Percentiles rank a stretch among this genome's conserved stretches.
These are phyloP conservation scores for Ramphastos sulfuratus DNA, from an alignment of 2,113 vertebrate species.

Conservation along the genomic window DNA sequence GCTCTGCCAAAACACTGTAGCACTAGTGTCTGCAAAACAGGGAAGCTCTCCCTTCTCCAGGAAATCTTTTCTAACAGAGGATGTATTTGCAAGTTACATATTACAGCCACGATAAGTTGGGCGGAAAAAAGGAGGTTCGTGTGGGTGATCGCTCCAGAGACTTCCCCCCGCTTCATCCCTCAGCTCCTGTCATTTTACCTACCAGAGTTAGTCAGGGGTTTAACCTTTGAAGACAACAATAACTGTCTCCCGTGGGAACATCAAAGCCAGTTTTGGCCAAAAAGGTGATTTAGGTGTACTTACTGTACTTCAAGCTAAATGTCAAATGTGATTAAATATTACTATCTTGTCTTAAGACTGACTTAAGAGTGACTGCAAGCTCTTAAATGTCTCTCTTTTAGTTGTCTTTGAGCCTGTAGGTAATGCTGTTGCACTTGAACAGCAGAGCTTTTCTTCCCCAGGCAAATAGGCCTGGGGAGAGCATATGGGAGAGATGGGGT, in stretches of 20 bases:
- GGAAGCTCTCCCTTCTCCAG: not conserved
- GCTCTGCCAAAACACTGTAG: conserved; percentile 26
- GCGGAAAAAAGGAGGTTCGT: not conserved
- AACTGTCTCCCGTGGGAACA: conserved; percentile 45
- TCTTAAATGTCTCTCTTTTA: not conserved
- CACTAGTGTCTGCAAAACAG: not conserved
- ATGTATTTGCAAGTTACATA: not conserved
- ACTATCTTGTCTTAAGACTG: not conserved
- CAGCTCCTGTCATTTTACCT: conserved; percentile 25
- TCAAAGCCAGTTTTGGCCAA: conserved; percentile 52
- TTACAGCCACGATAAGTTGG: not conserved
- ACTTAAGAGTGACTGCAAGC: not conserved
- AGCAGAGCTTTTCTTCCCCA: not conserved
- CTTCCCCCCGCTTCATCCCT: not conserved
- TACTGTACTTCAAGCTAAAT: conserved; percentile 61
- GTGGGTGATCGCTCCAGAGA: not conserved
- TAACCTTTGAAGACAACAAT: conserved; percentile 60
- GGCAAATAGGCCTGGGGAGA: not conserved
- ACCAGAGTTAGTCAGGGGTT: not conserved
- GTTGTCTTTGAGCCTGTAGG: not conserved
- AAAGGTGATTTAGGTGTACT: conserved; percentile 61
- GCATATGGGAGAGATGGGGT: not conserved
- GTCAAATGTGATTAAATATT: conserved; percentile 64
- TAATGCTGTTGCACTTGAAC: not conserved
- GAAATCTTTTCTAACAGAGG: not conserved